Conservation (phyloP, 2,888 invertebrate genomes). For the Tetropium fuscum region DNA sequence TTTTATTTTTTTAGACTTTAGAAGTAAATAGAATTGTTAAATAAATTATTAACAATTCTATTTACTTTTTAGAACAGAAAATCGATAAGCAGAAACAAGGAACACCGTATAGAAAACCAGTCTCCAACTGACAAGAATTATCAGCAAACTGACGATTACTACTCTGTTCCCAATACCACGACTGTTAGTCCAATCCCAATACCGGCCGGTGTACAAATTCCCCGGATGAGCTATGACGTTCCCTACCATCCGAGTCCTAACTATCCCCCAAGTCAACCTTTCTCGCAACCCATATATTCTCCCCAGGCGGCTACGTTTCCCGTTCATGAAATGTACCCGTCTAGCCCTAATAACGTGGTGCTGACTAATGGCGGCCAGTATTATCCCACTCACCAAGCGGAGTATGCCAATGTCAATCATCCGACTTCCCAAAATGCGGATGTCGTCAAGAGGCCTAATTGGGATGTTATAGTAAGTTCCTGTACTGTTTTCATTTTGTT, state of each 20-base stretch:
- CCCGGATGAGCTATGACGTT: conserved; percentile 59
- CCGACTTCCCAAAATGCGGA: conserved; percentile 38
- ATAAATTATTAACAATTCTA: too few relatives aligned
- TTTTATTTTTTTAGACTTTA: too few relatives aligned
- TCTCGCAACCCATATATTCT: conserved; percentile 33
- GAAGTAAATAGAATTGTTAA: too few relatives aligned
- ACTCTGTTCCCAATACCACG: conserved; percentile 52
- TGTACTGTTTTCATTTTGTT: too few relatives aligned
- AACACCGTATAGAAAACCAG: conserved; percentile 58
- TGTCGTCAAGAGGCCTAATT: conserved; percentile 45
- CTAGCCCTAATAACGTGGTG: conserved; percentile 33
- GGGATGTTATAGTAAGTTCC: conserved; percentile 56
- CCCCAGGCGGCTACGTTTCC: conserved; percentile 35
- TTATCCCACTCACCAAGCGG: conserved; percentile 53
- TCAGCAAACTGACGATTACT: conserved; percentile 59
- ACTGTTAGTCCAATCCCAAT: conserved; percentile 57
- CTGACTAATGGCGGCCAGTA: conserved; percentile 57
- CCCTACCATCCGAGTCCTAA: conserved; percentile 53
- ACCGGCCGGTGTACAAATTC: conserved; percentile 60
- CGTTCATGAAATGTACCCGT: conserved; percentile 46
- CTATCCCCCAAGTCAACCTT: conserved; percentile 33
- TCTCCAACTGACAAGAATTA: conserved; percentile 60
- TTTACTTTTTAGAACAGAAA: conserved; percentile 67
- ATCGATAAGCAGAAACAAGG: conserved; percentile 62
- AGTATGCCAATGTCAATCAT: conserved; percentile 35